phyloP scores from a whole-genome alignment of 2,797 vertebrate genomes.

The Tragopan temminckii region DNA sequence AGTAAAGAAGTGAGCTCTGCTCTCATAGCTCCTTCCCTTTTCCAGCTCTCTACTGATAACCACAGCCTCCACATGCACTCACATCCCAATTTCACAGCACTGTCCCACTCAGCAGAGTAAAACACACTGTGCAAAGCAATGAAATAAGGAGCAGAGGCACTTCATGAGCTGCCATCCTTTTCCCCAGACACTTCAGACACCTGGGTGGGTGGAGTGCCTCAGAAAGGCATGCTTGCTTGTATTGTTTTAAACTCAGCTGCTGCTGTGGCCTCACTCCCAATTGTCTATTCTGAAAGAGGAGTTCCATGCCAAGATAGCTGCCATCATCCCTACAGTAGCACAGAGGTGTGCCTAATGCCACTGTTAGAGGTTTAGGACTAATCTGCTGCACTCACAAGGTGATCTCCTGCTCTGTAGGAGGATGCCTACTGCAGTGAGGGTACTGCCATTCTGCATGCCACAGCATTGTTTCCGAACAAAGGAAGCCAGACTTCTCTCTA shows the following conservation, averaged over 20 bases:
- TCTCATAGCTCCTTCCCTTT: neutral
- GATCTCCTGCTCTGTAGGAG: neutral
- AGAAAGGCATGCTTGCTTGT: neutral
- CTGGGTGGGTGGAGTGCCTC: neutral
- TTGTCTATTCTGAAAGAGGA: rapidly evolving
- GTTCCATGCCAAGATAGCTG: rapidly evolving
- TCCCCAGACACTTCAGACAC: neutral
- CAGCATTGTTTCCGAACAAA: neutral
- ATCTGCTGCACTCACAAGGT: neutral
- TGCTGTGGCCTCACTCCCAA: neutral
- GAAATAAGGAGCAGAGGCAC: neutral
- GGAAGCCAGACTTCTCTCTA: neutral
- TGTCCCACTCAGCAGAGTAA: neutral
- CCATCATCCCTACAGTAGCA: rapidly evolving
- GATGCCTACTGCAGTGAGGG: neutral
- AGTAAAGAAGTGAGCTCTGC: neutral
- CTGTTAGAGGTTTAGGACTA: neutral
- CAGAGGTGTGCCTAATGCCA: neutral
- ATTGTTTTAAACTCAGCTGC: neutral
- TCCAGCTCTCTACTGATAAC: neutral
- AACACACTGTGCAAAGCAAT: rapidly evolving
- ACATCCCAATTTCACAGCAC: neutral
- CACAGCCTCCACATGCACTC: neutral
- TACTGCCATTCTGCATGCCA: neutral
- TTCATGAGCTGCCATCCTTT: neutral